phyloP scores from a whole-genome alignment of 2,888 invertebrate species.

The Anorthoa munda region DNA sequence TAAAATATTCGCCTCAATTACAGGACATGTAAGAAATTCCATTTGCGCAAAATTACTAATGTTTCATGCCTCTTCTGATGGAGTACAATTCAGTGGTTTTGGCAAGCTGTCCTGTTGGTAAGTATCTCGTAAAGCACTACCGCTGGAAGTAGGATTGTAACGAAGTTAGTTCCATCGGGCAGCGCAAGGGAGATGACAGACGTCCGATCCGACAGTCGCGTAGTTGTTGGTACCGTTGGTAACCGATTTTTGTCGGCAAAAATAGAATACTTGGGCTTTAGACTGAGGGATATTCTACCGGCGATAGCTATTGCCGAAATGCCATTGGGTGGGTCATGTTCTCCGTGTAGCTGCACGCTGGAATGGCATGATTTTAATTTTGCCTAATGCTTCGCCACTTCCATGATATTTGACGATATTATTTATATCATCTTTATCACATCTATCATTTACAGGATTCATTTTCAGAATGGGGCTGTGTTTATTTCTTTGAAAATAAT shows the following conservation, averaged over 20 bases:
- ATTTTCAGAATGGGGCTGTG: background rate
- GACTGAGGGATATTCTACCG: background rate
- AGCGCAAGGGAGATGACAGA: constrained; percentile 6
- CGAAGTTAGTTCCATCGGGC: constrained; percentile 25
- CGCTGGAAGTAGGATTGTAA: constrained; percentile 26
- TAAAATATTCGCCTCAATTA: background rate
- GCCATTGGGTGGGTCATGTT: too few species aligned
- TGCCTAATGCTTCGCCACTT: too few species aligned
- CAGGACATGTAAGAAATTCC: background rate
- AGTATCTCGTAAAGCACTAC: constrained; percentile 6
- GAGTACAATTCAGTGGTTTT: background rate
- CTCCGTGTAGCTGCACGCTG: too few species aligned
- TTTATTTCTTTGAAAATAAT: background rate
- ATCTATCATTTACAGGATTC: too few species aligned
- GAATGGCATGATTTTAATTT: too few species aligned
- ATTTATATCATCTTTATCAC: too few species aligned
- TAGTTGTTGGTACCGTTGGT: background rate
- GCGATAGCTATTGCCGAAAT: background rate
- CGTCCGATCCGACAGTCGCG: constrained; percentile 1
- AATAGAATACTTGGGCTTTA: background rate
- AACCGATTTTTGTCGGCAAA: background rate
- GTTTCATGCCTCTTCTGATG: background rate
- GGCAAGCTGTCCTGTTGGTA: background rate
- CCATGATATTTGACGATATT: too few species aligned
- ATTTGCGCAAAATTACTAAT: background rate